Evolutionary conservation across 2,113 vertebrate genomes (phyloP).

Genomic region (Xiphias gladius): DNA sequence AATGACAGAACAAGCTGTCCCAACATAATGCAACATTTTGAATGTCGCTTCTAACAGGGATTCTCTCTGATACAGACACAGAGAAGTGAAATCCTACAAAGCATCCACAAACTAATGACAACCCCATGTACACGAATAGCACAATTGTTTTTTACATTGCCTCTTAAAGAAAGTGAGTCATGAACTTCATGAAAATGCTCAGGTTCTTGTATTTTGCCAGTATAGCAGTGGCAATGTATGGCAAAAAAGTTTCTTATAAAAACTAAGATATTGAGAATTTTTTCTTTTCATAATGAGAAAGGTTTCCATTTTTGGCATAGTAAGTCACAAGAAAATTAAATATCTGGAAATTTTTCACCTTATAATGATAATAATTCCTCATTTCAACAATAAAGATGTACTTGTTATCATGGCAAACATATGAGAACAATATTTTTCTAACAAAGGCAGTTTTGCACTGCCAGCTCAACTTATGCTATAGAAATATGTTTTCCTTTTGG

Average conservation of each 20-base stretch:
- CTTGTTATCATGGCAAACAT: slow-evolving; percentile 35
- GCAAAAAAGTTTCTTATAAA: slow-evolving; percentile 13
- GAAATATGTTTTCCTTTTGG: background rate
- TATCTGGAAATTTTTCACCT: background rate
- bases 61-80: slow-evolving; percentile 26
- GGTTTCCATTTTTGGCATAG: background rate
- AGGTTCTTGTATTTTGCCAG: slow-evolving; percentile 1
- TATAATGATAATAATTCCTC: background rate
- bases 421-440: background rate
- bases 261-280: too few species aligned
- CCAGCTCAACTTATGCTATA: background rate
- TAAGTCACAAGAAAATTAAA: background rate
- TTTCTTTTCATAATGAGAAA: slow-evolving; percentile 16
- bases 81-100: slow-evolving; percentile 43
- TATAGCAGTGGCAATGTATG: background rate
- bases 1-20: slow-evolving; percentile 34
- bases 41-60: slow-evolving; percentile 36
- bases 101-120: slow-evolving; percentile 26
- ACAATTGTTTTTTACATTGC: background rate
- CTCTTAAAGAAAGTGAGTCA: slow-evolving; percentile 19
- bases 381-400: slow-evolving; percentile 38
- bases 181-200: slow-evolving; percentile 6
- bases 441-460: background rate
- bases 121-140: slow-evolving; percentile 4
- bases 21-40: slow-evolving; percentile 10